Conservation (phyloP, 2,888 invertebrate genomes). For the Cybosia mesomella region DNA sequence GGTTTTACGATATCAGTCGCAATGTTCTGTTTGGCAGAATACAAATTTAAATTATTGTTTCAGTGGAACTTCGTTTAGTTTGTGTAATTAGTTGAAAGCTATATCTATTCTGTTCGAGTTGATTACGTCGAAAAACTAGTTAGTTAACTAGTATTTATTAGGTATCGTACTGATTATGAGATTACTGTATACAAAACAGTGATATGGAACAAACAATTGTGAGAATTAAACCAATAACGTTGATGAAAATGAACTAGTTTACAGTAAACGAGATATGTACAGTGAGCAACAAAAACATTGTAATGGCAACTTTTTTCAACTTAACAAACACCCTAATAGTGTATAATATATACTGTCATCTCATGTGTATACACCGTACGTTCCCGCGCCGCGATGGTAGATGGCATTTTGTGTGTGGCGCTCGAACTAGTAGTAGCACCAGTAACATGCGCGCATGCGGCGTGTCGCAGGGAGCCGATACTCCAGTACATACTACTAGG, state of each 20-base stretch:
- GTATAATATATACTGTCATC: too few species aligned
- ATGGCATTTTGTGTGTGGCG: too few species aligned
- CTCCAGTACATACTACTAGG: too few species aligned
- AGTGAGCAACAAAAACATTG: too few species aligned
- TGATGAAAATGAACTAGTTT: background rate
- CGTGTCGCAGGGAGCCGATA: too few species aligned
- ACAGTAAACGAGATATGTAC: background rate
- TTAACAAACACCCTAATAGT: too few species aligned
- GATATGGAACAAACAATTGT: background rate
- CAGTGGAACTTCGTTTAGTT: constrained; percentile 44
- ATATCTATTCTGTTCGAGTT: background rate
- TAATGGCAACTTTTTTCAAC: too few species aligned
- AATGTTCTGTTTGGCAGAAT: constrained; percentile 28
- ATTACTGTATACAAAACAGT: background rate
- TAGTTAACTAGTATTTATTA: constrained; percentile 5
- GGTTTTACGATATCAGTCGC: constrained; percentile 24
- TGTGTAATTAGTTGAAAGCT: background rate
- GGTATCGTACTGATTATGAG: background rate
- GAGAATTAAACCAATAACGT: background rate
- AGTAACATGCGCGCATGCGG: too few species aligned
- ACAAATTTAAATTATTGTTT: constrained; percentile 60
- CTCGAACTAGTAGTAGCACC: too few species aligned
- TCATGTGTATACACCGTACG: too few species aligned
- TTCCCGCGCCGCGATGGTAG: too few species aligned
- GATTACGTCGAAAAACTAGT: background rate